phyloP scores from a whole-genome alignment of 2,888 invertebrate species.

The Rhopalosiphum nymphaeae region DNA sequence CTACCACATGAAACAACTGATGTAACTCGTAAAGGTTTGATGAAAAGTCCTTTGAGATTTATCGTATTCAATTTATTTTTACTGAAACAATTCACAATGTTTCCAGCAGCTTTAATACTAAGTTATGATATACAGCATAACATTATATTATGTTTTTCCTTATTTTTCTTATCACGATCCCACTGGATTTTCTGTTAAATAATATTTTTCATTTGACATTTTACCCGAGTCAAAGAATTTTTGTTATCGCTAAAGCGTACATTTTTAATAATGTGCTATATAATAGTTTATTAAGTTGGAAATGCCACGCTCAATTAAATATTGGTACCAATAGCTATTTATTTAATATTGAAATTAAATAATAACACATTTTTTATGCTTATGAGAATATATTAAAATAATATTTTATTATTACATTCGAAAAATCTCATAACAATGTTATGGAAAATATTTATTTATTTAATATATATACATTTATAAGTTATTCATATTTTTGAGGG shows the following conservation, averaged over 20 bases:
- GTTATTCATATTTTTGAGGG: neutral
- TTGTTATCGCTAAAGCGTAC: neutral
- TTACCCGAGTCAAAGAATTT: neutral
- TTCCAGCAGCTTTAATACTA: constrained; percentile 6
- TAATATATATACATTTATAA: neutral
- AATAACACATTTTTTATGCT: neutral
- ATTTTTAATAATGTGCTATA: neutral
- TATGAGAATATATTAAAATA: neutral
- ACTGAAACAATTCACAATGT: constrained; percentile 10
- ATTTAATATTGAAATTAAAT: neutral
- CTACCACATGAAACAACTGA: neutral
- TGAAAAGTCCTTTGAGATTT: neutral
- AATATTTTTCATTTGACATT: neutral
- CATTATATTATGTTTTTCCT: constrained; percentile 4
- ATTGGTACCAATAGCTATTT: neutral
- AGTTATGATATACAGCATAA: neutral
- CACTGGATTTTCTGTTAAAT: constrained; percentile 8
- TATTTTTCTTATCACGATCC: constrained; percentile 16
- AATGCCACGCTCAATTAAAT: neutral
- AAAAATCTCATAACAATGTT: neutral
- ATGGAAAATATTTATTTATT: neutral
- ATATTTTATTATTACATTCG: neutral
- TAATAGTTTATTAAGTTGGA: neutral
- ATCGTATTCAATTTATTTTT: neutral
- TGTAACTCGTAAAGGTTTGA: neutral